Base-by-base conservation (phyloP, 2,113 vertebrate genomes). In the Lanius collurio region DNA sequence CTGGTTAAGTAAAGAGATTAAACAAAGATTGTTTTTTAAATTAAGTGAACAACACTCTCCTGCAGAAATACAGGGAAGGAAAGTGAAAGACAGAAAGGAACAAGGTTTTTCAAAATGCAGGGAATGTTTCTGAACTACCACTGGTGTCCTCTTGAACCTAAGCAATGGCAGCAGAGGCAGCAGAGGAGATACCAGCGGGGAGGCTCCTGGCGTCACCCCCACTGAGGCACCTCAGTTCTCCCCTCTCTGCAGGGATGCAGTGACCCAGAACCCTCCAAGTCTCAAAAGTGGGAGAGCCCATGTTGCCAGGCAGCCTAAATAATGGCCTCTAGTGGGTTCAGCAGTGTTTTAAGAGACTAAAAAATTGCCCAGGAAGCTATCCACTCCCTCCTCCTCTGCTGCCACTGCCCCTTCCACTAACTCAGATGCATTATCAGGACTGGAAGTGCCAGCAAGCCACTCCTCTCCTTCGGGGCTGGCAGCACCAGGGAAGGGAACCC, bases 401-500 rank as follows among this genome's bases (percentile, higher is more conserved):
- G 55, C 41, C 14, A 27, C 83, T 76, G 87, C 41, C 57, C 42
- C 28, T 65, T 39, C 68, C 49, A 26, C 93, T 87, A 83, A 84
- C 59, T 77, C 55, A 93, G 80, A 95, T 42, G 33, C 28, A 83
- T 89, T 94, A 81, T 10, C 4, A 0, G 46, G 57, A 59, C 71
- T 95, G 57, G 79, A 95, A 95, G 33, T 82, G 37, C 63, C 89
- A 90, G 78, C 63, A 92, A 96, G 71, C n/a, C 41, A 93, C 83
- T 97, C 94, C 85, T 93, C 77, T 97, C 93, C 88, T 85, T 85
- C 4, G 71, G 90, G 89, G 13, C 30, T 88, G 57, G 26, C 85
- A 63, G 78, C 77, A 94, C 69, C 11, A 14, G 92, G 85, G 70
- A 97, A 83, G 60, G 49, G 19, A 97, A 67, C 7, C 84, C 70